Base-by-base conservation (phyloP, 92 coral and sea anemone genomes). In the Actinostola sp. region DNA sequence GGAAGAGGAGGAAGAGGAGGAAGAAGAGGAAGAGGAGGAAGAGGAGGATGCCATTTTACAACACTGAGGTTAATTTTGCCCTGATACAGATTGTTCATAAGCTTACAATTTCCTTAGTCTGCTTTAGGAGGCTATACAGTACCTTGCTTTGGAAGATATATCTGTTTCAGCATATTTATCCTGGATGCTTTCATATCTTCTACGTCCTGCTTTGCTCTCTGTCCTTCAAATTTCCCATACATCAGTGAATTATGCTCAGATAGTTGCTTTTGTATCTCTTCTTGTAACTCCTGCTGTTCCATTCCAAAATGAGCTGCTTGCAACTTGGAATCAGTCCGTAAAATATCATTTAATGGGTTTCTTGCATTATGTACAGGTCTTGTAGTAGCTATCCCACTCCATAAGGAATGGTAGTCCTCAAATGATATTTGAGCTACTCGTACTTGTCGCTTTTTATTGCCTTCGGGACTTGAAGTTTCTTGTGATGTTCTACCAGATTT, bases 301-400 rank as follows among this genome's bases (percentile, higher is more conserved):
- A 95, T 66, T 0, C 93, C 99, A 86, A 95, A 95, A 84, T 95
- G 99, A 38, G 99, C 87, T 12, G 91, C 88, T 72, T 92, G 99
- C 24, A 95, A 80, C 15, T 95, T 92, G 5, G 91, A 53, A 72
- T 95, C 99, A 15, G 81, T 55, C 53, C 75, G 78, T 3, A 95
- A 67, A 26, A 92, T 75, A 36, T 91, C 97, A 69, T 67, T 83
- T 15, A 95, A 44, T 3, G 97, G 95, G 59, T 84, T 91, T 2
- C 63, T 65, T 2, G 90, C 75, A 43, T 63, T 76, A 10, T 77
- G 69, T 0, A 78, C 80, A 8, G 97, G 94, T 28, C 83, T 86
- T 0, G 99, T 92, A n/a, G 99, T 95, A 10, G 99, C 99, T n/a
- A 95, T 88, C 1, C 99, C 99, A 46, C 97, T 95, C 99, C 99